Evolutionary conservation across 2,113 vertebrate genomes (phyloP).

Genomic region (Tachuris rubrigastra): DNA sequence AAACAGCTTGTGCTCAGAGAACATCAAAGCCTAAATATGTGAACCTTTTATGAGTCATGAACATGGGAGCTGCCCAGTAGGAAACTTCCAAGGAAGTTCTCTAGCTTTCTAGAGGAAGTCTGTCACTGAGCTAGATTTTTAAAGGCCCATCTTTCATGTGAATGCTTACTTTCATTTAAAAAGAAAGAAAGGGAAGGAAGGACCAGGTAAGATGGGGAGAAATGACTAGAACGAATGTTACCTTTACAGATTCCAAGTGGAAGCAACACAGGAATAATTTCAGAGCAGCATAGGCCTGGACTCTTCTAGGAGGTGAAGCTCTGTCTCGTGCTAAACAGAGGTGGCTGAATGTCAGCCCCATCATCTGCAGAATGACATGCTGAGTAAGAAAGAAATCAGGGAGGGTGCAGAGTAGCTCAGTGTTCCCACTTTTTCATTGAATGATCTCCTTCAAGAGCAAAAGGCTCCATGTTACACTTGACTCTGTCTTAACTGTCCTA

Average conservation of each 20-base stretch:
- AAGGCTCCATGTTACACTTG: neutral
- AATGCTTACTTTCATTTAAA: neutral
- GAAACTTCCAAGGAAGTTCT: neutral
- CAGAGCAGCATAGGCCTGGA: neutral
- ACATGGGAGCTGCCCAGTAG: neutral
- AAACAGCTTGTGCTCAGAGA: neutral
- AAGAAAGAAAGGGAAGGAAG: neutral
- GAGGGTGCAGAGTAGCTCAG: neutral
- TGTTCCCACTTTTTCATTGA: neutral
- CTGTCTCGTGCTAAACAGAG: neutral
- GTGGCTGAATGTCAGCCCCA: neutral
- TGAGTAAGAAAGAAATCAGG: neutral
- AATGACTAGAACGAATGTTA: neutral
- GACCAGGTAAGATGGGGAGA: neutral
- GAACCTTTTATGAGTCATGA: conserved; percentile 8
- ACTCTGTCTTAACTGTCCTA: neutral
- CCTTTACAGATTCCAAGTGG: neutral
- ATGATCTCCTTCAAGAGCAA: neutral
- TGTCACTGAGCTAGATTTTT: neutral
- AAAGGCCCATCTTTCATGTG: neutral
- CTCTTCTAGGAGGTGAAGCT: neutral
- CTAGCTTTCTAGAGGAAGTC: neutral
- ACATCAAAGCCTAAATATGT: neutral
- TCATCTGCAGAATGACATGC: neutral
- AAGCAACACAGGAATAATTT: neutral